Conservation (phyloP, 1,140 invertebrate genomes). For the Pseudomyrmex gracilis region DNA sequence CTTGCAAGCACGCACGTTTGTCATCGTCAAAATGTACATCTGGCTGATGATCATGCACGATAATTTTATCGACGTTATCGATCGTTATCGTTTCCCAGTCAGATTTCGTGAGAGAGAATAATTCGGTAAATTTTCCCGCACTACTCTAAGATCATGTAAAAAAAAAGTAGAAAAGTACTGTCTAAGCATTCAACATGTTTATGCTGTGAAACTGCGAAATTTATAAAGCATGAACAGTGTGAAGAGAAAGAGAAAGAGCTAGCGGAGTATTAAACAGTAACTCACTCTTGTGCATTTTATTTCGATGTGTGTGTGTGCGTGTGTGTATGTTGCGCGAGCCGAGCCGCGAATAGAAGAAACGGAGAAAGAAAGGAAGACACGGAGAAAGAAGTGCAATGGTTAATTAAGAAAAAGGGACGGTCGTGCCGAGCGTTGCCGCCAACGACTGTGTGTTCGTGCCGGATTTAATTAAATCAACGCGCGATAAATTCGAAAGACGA, state of each 20-base stretch:
- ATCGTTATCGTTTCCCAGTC: conserved; percentile 10
- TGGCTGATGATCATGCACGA: not conserved
- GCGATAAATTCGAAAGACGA: conserved; percentile 76
- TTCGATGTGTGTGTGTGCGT: not conserved
- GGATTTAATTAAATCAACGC: conserved; percentile 78
- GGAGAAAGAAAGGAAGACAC: no score
- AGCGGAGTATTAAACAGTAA: conserved; percentile 13
- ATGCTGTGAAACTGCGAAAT: not conserved
- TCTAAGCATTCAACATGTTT: not conserved
- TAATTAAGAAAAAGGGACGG: conserved; percentile 68
- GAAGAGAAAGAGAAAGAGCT: not conserved
- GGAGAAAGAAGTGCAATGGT: conserved; percentile 31
- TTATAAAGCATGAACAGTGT: not conserved
- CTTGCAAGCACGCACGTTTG: conserved; percentile 4
- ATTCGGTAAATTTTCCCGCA: not conserved
- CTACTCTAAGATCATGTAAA: not conserved
- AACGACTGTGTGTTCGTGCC: not conserved
- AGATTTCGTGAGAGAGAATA: not conserved
- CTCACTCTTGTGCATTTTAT: conserved; percentile 6
- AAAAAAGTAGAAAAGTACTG: not conserved
- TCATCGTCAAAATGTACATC: conserved; percentile 30
- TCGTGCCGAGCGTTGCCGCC: conserved; percentile 1
- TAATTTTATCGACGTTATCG: conserved; percentile 23
- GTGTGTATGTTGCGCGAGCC: not conserved
- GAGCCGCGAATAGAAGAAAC: not conserved